phyloP scores from a whole-genome alignment of 1,140 invertebrate species.

The Tribolium castaneum region DNA sequence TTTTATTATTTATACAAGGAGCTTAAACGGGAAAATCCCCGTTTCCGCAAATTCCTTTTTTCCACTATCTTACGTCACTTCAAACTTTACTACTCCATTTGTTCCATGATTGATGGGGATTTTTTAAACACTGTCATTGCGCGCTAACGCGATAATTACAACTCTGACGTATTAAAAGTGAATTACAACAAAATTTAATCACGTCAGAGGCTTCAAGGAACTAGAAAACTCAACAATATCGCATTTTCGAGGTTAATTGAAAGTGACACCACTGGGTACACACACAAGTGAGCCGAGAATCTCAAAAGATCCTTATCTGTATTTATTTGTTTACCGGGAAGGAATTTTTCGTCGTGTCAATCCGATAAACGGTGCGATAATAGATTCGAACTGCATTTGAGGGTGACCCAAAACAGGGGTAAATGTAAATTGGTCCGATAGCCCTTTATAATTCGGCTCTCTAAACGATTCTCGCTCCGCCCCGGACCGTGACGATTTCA shows the following conservation, averaged over 20 bases:
- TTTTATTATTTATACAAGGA: neutral
- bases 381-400: neutral
- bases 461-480: neutral
- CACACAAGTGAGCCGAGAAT: too few species aligned
- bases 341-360: neutral
- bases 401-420: neutral
- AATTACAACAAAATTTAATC: neutral
- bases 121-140: slow-evolving; percentile 9
- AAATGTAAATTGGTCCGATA: neutral
- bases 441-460: neutral
- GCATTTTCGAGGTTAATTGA: too few species aligned
- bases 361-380: neutral
- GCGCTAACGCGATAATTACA: neutral
- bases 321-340: neutral
- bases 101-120: slow-evolving; percentile 11
- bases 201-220: neutral
- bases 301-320: neutral
- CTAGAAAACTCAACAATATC: too few species aligned
- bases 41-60: neutral
- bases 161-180: neutral
- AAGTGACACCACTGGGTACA: too few species aligned
- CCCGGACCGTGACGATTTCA: neutral
- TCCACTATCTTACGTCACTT: neutral
- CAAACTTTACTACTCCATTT: slow-evolving; percentile 4
- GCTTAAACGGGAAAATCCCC: neutral